Conservation (phyloP, 2,888 invertebrate genomes). For the Anarsia innoxiella region DNA sequence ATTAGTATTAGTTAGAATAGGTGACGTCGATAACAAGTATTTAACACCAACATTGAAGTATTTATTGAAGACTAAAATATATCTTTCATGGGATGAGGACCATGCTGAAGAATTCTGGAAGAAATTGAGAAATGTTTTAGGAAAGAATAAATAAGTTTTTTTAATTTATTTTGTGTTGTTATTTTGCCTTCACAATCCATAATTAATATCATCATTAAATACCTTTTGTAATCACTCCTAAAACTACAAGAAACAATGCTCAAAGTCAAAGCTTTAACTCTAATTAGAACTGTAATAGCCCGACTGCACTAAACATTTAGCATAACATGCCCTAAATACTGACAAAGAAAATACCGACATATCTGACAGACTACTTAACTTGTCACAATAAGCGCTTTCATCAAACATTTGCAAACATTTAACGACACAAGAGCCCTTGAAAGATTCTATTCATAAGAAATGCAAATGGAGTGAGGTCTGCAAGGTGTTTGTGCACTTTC, state of each 20-base stretch:
- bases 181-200: no score
- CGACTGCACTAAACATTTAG: not conserved
- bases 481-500: no score
- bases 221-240: no score
- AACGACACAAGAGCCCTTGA: no score
- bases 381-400: not conserved
- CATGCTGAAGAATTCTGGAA: conserved; percentile 58
- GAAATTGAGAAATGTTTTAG: conserved; percentile 48
- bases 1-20: conserved; percentile 77
- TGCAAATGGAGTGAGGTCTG: no score
- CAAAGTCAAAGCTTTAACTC: not conserved
- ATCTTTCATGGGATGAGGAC: conserved; percentile 76
- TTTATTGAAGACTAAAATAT: conserved; percentile 78
- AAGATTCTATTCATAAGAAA: no score
- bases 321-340: not conserved
- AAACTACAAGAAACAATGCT: no score
- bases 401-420: not conserved
- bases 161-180: not conserved
- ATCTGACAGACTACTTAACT: no score
- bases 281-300: no score
- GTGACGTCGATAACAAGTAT: conserved; percentile 70
- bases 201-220: no score
- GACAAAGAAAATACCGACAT: not conserved
- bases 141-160: conserved; percentile 21
- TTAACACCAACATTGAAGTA: conserved; percentile 77